These are phyloP conservation scores for Drosophila siamana DNA, from an alignment of 2,888 invertebrate species.

Conservation along the genomic window DNA sequence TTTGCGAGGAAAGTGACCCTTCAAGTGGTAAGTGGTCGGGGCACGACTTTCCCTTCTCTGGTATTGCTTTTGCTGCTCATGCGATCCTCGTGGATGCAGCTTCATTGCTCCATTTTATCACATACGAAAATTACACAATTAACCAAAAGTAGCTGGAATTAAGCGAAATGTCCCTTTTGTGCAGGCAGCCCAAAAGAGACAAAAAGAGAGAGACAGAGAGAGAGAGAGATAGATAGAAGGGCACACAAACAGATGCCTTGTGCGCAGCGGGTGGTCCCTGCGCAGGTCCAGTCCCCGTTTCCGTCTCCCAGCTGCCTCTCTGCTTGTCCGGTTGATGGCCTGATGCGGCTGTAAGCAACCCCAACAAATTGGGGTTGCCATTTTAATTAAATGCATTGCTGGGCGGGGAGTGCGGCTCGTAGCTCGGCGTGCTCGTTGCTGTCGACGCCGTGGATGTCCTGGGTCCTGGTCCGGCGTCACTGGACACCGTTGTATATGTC, in stretches of 20 bases:
- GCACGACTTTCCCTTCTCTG: conserved; percentile 3
- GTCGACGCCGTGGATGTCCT: conserved; percentile 24
- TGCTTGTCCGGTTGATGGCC: background rate
- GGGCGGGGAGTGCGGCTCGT: conserved; percentile 81
- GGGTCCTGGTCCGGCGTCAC: conserved; percentile 27
- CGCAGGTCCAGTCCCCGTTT: conserved; percentile 47
- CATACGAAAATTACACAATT: conserved; percentile 68
- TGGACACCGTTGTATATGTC: conserved; percentile 18
- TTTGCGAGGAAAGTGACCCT: conserved; percentile 42
- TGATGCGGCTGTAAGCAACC: conserved; percentile 46
- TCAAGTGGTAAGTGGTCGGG: background rate
- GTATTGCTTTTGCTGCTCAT: conserved; percentile 60
- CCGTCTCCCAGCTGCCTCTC: background rate
- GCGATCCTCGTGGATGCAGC: conserved; percentile 30
- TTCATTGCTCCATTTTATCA: conserved; percentile 66
- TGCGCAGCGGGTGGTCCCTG: conserved; percentile 69
- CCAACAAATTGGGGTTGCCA: conserved; percentile 72
- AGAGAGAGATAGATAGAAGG: conserved; percentile 5
- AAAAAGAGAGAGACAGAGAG: conserved; percentile 7
- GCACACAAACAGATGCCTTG: conserved; percentile 22
- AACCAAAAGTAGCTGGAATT: conserved; percentile 70
- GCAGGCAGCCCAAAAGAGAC: conserved; percentile 4
- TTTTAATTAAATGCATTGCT: conserved; percentile 83
- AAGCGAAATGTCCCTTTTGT: conserved; percentile 70
- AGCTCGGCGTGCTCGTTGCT: conserved; percentile 63